Conservation (phyloP, 2,113 vertebrate genomes). For the Petromus typicus region DNA sequence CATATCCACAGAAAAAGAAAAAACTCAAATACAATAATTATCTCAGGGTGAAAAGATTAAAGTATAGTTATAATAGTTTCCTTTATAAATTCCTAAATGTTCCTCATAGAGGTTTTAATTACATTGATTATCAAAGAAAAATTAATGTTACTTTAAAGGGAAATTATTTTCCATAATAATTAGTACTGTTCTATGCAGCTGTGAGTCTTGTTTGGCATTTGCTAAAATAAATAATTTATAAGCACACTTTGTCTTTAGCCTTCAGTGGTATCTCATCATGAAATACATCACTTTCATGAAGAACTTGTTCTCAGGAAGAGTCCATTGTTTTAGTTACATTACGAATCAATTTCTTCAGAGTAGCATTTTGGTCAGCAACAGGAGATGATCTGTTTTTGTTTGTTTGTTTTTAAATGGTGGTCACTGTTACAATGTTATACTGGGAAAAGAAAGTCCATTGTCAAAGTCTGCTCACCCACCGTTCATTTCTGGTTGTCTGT, state of each 20-base stretch:
- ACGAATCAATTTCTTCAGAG: constrained; percentile 29
- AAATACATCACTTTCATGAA: constrained; percentile 19
- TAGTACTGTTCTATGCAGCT: neutral
- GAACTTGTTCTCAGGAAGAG: constrained; percentile 30
- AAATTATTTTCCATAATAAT: constrained; percentile 45
- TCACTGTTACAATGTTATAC: neutral
- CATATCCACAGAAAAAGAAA: neutral
- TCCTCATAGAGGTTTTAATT: constrained; percentile 21
- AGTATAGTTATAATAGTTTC: neutral
- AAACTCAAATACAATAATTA: neutral
- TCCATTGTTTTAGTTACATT: neutral
- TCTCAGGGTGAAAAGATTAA: neutral
- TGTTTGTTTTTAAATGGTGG: neutral
- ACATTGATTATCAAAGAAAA: constrained; percentile 58
- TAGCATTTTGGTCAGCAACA: neutral
- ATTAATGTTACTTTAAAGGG: constrained; percentile 35
- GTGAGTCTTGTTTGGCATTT: constrained; percentile 14
- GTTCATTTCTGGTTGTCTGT: neutral
- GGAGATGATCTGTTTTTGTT: neutral
- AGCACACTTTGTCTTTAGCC: constrained; percentile 21
- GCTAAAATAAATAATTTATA: constrained; percentile 55
- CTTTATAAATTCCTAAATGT: neutral
- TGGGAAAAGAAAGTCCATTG: constrained; percentile 3
- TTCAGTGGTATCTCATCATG: neutral
- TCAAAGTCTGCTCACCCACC: neutral